Conservation (phyloP, 2,888 invertebrate genomes). For the Palloptera scutellata region DNA sequence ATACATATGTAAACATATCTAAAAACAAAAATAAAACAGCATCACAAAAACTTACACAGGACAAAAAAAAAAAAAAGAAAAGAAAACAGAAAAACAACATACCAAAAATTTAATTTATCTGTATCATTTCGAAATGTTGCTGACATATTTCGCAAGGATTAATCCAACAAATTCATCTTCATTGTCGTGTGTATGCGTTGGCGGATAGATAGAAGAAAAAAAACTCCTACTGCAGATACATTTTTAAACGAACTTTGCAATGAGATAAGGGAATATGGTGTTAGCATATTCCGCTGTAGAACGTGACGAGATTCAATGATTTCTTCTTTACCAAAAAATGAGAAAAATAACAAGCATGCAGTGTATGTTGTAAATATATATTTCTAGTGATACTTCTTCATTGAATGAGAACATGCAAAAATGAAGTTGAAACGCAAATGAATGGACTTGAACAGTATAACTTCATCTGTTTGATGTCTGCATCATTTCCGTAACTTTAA, state of each 20-base stretch:
- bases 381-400: background rate
- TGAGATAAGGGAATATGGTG: slow-evolving; percentile 1
- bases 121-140: slow-evolving; percentile 36
- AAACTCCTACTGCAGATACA: slow-evolving; percentile 4
- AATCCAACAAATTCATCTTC: slow-evolving; percentile 31
- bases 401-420: background rate
- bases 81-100: background rate
- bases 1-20: slow-evolving; percentile 27
- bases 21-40: background rate
- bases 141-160: slow-evolving; percentile 22
- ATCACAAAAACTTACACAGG: background rate
- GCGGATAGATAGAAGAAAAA: background rate
- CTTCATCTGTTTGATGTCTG: slow-evolving; percentile 1
- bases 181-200: slow-evolving; percentile 13
- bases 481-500: background rate
- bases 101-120: slow-evolving; percentile 38
- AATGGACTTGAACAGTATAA: background rate
- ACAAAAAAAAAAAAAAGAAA: background rate
- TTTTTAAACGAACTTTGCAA: slow-evolving; percentile 14
- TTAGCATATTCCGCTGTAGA: slow-evolving; percentile 5
- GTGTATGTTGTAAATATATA: too few species aligned
- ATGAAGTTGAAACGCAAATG: background rate
- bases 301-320: slow-evolving; percentile 24
- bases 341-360: background rate
- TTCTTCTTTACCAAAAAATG: background rate